These are phyloP conservation scores for Chionomys nivalis DNA, from an alignment of 2,113 vertebrate genomes.

Conservation along the genomic window DNA sequence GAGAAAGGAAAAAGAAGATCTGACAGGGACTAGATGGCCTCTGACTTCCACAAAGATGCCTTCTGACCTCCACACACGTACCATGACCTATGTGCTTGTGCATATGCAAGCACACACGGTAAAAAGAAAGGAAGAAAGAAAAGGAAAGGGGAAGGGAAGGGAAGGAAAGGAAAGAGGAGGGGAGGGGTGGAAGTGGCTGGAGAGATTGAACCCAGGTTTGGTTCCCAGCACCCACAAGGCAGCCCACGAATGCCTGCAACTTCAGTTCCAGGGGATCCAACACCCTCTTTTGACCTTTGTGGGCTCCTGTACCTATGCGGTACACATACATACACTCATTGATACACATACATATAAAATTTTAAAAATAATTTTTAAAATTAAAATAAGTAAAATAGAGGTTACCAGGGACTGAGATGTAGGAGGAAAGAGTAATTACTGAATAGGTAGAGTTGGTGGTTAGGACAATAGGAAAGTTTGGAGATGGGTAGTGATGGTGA, in stretches of 20 bases:
- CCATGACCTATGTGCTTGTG: neutral
- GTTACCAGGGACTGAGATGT: neutral
- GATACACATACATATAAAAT: neutral
- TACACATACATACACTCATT: neutral
- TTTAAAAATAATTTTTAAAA: neutral
- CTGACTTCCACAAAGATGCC: neutral
- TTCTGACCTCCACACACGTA: neutral
- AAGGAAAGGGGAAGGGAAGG: no score
- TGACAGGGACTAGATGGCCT: neutral
- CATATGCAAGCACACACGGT: neutral
- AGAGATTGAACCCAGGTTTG: neutral
- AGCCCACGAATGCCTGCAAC: neutral
- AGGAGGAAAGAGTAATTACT: neutral
- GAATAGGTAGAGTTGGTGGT: neutral
- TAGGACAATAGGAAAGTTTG: neutral
- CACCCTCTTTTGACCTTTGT: neutral
- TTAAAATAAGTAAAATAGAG: neutral
- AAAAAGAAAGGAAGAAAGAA: neutral
- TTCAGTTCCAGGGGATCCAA: neutral
- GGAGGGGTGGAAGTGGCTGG: no score
- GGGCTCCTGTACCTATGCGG: neutral
- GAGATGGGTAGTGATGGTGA: neutral
- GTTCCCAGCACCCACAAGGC: neutral
- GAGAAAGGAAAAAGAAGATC: neutral
- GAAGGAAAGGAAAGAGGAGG: no score